phyloP scores from a whole-genome alignment of 2,888 invertebrate species.

The Polymixis flavicincta region DNA sequence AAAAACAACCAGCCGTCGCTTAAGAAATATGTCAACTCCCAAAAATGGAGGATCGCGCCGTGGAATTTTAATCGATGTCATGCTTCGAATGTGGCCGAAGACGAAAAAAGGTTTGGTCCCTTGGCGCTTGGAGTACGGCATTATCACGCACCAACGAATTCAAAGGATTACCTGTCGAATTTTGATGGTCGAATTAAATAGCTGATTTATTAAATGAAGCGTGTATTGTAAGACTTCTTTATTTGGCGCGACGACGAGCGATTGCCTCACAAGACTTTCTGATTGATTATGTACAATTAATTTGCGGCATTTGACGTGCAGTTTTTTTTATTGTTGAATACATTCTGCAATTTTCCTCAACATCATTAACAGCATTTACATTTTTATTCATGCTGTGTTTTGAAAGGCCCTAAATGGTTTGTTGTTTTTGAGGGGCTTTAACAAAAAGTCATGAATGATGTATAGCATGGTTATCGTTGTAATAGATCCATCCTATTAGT shows the following conservation, averaged over 20 bases:
- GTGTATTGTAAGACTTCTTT: constrained; percentile 74
- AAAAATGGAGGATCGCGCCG: constrained; percentile 77
- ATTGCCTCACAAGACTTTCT: constrained; percentile 68
- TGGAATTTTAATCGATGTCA: constrained; percentile 82
- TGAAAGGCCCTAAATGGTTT: constrained; percentile 43
- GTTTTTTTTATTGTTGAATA: constrained; percentile 48
- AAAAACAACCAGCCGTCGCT: constrained; percentile 66
- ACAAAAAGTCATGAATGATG: constrained; percentile 72
- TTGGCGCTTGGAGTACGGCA: constrained; percentile 65
- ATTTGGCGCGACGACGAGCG: constrained; percentile 67
- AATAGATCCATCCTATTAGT: constrained; percentile 79
- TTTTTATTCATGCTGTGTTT: constrained; percentile 43
- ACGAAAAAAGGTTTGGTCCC: constrained; percentile 71
- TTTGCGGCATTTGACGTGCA: constrained; percentile 50
- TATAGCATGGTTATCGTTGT: constrained; percentile 76
- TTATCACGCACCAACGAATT: constrained; percentile 74
- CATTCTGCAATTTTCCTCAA: constrained; percentile 51
- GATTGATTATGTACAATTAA: constrained; percentile 72
- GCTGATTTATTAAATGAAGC: constrained; percentile 78
- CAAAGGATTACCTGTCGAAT: constrained; percentile 82
- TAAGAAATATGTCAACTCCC: constrained; percentile 76
- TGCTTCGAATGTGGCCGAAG: constrained; percentile 74
- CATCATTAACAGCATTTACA: constrained; percentile 51
- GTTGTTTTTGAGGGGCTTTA: constrained; percentile 47
- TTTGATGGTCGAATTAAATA: constrained; percentile 79